Conservation (phyloP, 2,888 invertebrate genomes). For the Sphaerophoria rueppellii region DNA sequence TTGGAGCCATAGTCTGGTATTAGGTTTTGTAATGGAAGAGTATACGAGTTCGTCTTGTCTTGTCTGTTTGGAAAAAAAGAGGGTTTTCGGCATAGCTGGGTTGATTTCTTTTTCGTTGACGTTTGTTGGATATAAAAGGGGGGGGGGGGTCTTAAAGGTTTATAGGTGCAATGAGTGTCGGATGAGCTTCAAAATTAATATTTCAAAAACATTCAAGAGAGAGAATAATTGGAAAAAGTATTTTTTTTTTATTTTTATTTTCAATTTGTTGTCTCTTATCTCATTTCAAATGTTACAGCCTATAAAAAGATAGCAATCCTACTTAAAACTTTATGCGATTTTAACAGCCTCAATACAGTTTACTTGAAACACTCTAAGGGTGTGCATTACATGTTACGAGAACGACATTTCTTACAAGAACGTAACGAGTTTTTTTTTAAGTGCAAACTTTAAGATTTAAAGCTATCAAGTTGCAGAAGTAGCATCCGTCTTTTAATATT, state of each 20-base stretch:
- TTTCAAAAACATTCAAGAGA: constrained; percentile 38
- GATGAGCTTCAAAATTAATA: constrained; percentile 54
- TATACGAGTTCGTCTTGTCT: background rate
- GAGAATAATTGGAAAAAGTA: background rate
- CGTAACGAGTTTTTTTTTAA: background rate
- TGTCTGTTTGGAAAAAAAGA: constrained; percentile 27
- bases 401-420: background rate
- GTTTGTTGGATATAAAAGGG: constrained; percentile 2
- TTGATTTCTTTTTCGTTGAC: constrained; percentile 24
- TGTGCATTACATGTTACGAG: background rate
- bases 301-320: too few relatives aligned
- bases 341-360: too few relatives aligned
- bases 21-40: constrained; percentile 42
- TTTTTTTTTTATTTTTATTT: constrained; percentile 8
- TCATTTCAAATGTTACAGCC: too few relatives aligned
- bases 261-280: too few relatives aligned
- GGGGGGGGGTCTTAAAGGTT: constrained; percentile 10
- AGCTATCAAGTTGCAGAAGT: background rate
- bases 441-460: background rate
- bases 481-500: background rate
- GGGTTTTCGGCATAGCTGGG: constrained; percentile 34
- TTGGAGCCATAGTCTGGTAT: constrained; percentile 59
- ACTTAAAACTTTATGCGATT: too few relatives aligned
- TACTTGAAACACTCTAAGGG: background rate
- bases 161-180: constrained; percentile 57